Base-by-base conservation (phyloP, 1,140 invertebrate species). In the Neodiprion pinetum region DNA sequence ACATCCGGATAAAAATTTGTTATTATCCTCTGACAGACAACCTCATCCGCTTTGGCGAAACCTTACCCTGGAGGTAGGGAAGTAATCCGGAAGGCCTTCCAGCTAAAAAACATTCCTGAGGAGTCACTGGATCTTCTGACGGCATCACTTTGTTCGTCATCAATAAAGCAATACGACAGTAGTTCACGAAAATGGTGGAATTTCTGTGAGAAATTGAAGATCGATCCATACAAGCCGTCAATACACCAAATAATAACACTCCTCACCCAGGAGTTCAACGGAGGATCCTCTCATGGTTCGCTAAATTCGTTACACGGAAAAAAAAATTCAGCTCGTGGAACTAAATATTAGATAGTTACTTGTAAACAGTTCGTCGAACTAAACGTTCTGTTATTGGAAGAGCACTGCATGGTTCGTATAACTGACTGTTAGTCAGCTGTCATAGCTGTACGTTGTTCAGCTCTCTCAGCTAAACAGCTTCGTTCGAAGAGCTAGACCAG, bases 131-230 rank as follows among this genome's bases (percentile, higher is more conserved):
- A 67, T 7, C 67, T 74, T 11, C 10, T 5, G 7, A 49, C 71
- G 1, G 10, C 72, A 12, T 76, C 75, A 1, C 10, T 76, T 7
- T 11, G 28, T 8, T 28, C 70, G 7, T 76, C 72, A 5, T 67
- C 72, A 8, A n/a, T 67, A 9, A 75, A 75, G 48, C 47, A 72
- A 12, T 75, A 75, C 50, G 50, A 72, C 21, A 4, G 47, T 1
- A 10, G n/a, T 9, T 48, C 74, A 8, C 73, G 68, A 48, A 76
- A 75, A 65, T 74, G 77, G 73, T 78, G 77, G 73, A 28, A 21
- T 21, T 79, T 75, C 23, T 77, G 75, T 23, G 12, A 17, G 17
- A 50, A 53, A 12, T 9, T 7, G 5, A 66, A 73, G 14, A 48
- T 28, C 21, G 28, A 67, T 67, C 21, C 28, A 21, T 67, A 67